A percentile compares a stretch with the other conserved stretches of the same genome.
These are phyloP conservation scores for Pangasianodon gigas DNA, from an alignment of 2,113 vertebrate species.

Conservation along the genomic window DNA sequence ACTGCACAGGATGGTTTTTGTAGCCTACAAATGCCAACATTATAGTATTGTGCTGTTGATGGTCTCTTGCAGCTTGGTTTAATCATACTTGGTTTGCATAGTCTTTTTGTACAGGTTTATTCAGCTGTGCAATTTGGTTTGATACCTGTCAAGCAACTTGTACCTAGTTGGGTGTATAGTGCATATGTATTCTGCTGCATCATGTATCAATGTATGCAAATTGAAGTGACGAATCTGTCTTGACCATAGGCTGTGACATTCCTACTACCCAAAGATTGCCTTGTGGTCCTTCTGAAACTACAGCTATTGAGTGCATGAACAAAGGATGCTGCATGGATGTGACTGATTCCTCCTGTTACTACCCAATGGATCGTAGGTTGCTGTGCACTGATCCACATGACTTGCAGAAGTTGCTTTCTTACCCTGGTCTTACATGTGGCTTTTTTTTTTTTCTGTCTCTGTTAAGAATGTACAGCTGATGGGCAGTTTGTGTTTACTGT, in stretches of 20 bases:
- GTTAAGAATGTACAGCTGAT: slow-evolving; percentile 68
- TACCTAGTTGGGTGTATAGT: not conserved
- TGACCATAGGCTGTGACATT: slow-evolving; percentile 63
- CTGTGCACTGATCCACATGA: not conserved
- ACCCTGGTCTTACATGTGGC: not conserved
- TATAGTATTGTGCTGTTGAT: not conserved
- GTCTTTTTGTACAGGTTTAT: not conserved
- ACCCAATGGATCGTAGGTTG: slow-evolving; percentile 68
- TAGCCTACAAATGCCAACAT: not conserved
- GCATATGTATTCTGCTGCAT: not conserved
- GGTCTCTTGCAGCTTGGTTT: not conserved
- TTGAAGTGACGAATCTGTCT: not conserved
- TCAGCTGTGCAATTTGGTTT: not conserved
- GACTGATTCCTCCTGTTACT: slow-evolving; percentile 58
- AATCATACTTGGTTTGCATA: not conserved
- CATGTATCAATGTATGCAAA: not conserved
- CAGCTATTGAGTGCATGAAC: slow-evolving; percentile 40
- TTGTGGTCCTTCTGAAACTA: slow-evolving; percentile 50
- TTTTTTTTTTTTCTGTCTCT: not conserved
- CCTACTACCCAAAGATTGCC: slow-evolving; percentile 41
- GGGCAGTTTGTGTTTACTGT: slow-evolving; percentile 69
- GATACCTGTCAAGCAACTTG: not conserved
- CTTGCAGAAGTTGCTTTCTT: not conserved
- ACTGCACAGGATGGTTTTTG: not conserved
- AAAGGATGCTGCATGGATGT: slow-evolving; percentile 67